Conservation (phyloP, 2,888 invertebrate species). For the Drosophila monieri region DNA sequence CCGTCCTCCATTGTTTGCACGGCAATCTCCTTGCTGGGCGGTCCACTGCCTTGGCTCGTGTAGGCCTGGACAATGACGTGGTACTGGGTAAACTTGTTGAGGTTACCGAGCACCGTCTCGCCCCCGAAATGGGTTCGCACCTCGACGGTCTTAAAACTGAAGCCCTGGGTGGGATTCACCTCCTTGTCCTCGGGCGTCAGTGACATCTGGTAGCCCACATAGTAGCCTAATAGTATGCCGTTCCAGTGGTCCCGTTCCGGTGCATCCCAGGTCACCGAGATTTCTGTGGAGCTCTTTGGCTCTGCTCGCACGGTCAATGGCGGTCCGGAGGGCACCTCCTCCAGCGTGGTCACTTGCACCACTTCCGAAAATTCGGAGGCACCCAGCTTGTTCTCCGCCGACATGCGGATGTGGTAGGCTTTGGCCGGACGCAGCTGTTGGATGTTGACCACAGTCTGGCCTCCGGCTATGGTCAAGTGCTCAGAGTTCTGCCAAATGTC, state of each 20-base stretch:
- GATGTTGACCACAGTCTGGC: slow-evolving; percentile 92
- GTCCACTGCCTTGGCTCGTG: slow-evolving; percentile 93
- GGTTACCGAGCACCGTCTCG: slow-evolving; percentile 88
- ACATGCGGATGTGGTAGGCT: slow-evolving; percentile 93
- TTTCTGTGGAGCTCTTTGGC: slow-evolving; percentile 93
- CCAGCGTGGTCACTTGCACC: slow-evolving; percentile 92
- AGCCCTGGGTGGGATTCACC: slow-evolving; percentile 85
- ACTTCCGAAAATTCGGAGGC: slow-evolving; percentile 94
- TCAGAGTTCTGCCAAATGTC: slow-evolving; percentile 93
- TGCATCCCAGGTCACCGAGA: slow-evolving; percentile 94
- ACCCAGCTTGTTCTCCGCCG: slow-evolving; percentile 95
- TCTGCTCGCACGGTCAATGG: slow-evolving; percentile 92
- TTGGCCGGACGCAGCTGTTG: slow-evolving; percentile 93
- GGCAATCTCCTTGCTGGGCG: slow-evolving; percentile 91
- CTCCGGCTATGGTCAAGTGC: slow-evolving; percentile 92
- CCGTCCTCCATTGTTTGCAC: slow-evolving; percentile 93
- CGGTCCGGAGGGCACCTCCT: slow-evolving; percentile 93
- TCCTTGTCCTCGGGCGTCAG: slow-evolving; percentile 83
- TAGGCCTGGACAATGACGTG: slow-evolving; percentile 94
- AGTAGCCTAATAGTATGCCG: slow-evolving; percentile 93
- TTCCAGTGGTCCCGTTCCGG: slow-evolving; percentile 94
- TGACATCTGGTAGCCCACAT: slow-evolving; percentile 91
- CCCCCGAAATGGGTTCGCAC: slow-evolving; percentile 89
- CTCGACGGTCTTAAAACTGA: slow-evolving; percentile 91
- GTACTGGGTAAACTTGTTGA: slow-evolving; percentile 92